Evolutionary conservation across 2,113 vertebrate species (phyloP), one percentile per base, ranked within the genome.

Genomic region (Trichechus manatus): DNA sequence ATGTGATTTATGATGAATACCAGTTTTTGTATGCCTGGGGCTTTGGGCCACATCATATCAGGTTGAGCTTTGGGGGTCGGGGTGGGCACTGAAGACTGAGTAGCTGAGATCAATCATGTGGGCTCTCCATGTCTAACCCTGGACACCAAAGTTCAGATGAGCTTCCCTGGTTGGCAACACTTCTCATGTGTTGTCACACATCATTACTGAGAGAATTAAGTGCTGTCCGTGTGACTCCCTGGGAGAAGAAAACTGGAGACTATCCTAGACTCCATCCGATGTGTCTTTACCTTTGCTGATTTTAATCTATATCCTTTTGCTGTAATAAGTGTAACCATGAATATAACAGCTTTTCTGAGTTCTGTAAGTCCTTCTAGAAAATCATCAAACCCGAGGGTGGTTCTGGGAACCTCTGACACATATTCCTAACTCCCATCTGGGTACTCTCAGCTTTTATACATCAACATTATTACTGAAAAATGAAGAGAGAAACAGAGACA

Each of bases 291-390:
- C 25, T 79, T 20, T 87, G 25, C 56, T 80, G 82, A 56, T 87
- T 96, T 92, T 94, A 44, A 59, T 64, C n/a, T 89, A 17, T 33
- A 42, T 92, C 89, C 23, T 25, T 75, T 86, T 13, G 5, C 25
- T n/a, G 14, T 59, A 77, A 44, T 72, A 91, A 77, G 29, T 23
- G 23, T 63, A 78, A 75, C 23, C 44, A 39, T 39, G 50, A 91
- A 9, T 11, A 75, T 47, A 79, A 63, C 8, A 83, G 33, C 47
- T 96, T 87, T 86, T 87, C 47, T 75, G 83, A 83, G 36, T 66
- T 91, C 53, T 87, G 20, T 63, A 42, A 86, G 27, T 64, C 53
- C 8, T 56, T 80, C 22, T 70, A 56, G 39, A 42, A 13, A 84
- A 47, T 42, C 50, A 25, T 33, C 27, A 93, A 25, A 72, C 17